phyloP scores from a whole-genome alignment of 2,888 invertebrate genomes.

The Melikaiella ostensackeni region DNA sequence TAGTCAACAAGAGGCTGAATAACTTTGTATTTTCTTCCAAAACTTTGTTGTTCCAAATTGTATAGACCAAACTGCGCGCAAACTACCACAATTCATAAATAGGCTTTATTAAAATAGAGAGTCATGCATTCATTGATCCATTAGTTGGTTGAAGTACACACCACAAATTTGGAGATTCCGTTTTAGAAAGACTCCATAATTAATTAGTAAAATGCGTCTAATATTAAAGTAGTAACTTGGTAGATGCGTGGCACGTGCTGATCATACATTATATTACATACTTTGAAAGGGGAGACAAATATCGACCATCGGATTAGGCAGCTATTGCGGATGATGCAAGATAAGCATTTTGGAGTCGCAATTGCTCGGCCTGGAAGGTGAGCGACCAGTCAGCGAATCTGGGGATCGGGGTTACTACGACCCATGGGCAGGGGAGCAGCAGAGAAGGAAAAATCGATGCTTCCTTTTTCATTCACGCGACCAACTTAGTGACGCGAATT shows the following conservation, averaged over 20 bases:
- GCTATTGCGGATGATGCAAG: conserved; percentile 25
- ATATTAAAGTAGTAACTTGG: neutral
- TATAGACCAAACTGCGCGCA: no score
- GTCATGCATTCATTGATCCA: no score
- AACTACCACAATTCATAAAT: no score
- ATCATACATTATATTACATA: conserved; percentile 26
- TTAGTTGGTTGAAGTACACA: no score
- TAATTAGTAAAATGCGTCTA: no score
- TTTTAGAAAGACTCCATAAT: no score
- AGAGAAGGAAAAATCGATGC: conserved; percentile 59
- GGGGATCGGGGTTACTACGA: conserved; percentile 50
- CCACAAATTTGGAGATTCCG: no score
- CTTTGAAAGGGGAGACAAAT: conserved; percentile 22
- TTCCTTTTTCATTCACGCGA: conserved; percentile 65
- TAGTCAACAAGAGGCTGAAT: no score
- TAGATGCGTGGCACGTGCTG: conserved; percentile 13
- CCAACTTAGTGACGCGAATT: conserved; percentile 24
- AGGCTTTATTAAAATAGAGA: no score
- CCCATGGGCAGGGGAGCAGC: conserved; percentile 40
- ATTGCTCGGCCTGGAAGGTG: conserved; percentile 18
- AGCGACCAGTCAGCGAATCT: conserved; percentile 51
- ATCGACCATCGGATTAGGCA: conserved; percentile 22
- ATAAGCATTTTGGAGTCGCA: conserved; percentile 27
- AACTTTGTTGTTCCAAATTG: no score
- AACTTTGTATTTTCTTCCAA: no score